Evolutionary conservation across 2,888 invertebrate genomes (phyloP).

Genomic region (Gastracanthus pulcherrimus): DNA sequence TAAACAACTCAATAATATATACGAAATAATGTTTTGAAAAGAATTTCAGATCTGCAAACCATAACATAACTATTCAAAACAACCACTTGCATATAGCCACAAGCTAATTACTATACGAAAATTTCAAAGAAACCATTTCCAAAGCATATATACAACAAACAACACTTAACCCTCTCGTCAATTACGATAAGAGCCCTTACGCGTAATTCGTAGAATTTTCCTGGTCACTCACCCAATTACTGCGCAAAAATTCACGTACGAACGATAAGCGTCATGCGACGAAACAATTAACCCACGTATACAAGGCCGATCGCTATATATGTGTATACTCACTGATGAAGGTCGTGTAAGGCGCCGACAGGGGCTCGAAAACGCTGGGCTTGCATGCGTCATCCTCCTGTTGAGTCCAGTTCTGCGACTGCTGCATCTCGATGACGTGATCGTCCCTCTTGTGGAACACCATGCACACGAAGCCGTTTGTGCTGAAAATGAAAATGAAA

Average conservation of each 20-base stretch:
- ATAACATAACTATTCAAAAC: no score
- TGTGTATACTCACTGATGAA: conserved; percentile 81
- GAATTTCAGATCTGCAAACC: no score
- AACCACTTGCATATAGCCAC: no score
- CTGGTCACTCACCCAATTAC: neutral
- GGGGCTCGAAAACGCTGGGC: conserved; percentile 77
- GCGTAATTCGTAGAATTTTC: neutral
- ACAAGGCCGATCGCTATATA: neutral
- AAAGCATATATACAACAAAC: neutral
- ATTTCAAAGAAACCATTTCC: neutral
- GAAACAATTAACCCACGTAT: conserved; percentile 23
- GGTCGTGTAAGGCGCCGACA: conserved; percentile 81
- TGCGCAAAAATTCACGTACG: neutral
- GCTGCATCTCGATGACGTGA: conserved; percentile 86
- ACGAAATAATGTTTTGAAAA: no score
- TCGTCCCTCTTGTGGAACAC: conserved; percentile 84
- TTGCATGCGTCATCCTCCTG: conserved; percentile 84
- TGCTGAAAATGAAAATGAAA: conserved; percentile 78
- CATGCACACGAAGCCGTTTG: conserved; percentile 88
- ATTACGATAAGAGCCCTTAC: neutral
- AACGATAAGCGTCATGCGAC: conserved; percentile 24
- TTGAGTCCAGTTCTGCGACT: conserved; percentile 78
- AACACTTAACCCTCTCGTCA: neutral
- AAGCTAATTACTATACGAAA: no score
- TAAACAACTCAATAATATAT: no score